These are phyloP conservation scores for Manacus vitellinus DNA, from an alignment of 2,113 vertebrate genomes.

Conservation along the genomic window DNA sequence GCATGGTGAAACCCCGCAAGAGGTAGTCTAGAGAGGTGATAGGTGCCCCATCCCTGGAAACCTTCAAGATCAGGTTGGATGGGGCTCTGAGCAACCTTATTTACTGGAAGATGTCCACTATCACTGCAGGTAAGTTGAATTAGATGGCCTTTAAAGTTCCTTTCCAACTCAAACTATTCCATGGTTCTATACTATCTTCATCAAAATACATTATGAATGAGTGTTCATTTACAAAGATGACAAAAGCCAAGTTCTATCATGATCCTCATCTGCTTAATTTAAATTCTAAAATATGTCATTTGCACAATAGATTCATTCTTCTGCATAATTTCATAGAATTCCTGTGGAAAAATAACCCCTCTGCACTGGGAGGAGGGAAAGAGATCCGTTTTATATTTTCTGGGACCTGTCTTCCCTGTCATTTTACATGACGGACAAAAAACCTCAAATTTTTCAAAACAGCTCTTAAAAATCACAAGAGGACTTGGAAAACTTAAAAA, in stretches of 20 bases:
- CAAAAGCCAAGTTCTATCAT: not conserved
- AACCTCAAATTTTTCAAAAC: not conserved
- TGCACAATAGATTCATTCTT: not conserved
- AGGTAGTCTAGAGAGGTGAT: not conserved
- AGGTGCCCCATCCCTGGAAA: not conserved
- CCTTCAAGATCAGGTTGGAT: not conserved
- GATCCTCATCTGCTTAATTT: not conserved
- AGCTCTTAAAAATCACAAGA: not conserved
- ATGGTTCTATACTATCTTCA: not conserved
- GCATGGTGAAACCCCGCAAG: not conserved
- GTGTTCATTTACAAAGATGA: not conserved
- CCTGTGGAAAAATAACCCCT: accelerated
- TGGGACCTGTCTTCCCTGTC: not conserved
- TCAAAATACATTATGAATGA: not conserved
- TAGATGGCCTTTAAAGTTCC: not conserved
- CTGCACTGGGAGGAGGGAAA: not conserved
- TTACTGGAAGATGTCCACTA: accelerated
- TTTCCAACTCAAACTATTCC: not conserved
- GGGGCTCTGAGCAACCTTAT: not conserved
- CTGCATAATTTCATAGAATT: not conserved
- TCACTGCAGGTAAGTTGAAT: not conserved
- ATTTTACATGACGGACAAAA: not conserved
- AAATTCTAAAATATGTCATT: not conserved
- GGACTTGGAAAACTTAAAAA: not conserved
- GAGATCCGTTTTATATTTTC: not conserved